phyloP scores from a whole-genome alignment of 2,888 invertebrate genomes.

The Nemurella pictetii region DNA sequence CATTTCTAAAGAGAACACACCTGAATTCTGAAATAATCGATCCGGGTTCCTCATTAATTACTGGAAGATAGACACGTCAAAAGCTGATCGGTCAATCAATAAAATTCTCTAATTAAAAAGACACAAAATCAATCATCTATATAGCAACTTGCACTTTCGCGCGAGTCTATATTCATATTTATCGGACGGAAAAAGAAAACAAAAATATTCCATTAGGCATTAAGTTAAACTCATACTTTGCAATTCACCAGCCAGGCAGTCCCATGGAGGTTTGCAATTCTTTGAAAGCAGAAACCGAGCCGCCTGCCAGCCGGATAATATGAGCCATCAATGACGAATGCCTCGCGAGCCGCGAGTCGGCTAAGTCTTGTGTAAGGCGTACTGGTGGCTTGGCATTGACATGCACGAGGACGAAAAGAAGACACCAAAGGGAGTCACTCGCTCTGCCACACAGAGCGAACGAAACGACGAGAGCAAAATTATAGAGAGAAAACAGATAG shows the following conservation, averaged over 20 bases:
- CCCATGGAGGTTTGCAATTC: background rate
- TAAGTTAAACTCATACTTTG: background rate
- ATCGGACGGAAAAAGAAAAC: too few species aligned
- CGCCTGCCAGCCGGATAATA: background rate
- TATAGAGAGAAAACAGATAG: constrained; percentile 27
- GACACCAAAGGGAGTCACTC: background rate
- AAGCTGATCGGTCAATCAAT: background rate
- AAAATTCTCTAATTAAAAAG: background rate
- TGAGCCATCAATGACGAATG: background rate
- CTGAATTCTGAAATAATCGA: constrained; percentile 24
- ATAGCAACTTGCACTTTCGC: background rate
- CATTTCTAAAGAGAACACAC: constrained; percentile 11
- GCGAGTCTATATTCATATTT: too few species aligned
- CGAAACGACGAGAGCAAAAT: constrained; percentile 12
- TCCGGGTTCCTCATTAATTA: constrained; percentile 4
- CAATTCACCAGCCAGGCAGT: background rate
- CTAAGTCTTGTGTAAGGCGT: too few species aligned
- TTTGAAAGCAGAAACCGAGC: background rate
- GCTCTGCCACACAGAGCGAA: background rate
- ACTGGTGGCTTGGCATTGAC: constrained; percentile 14
- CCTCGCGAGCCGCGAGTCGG: too few species aligned
- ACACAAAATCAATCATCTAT: background rate
- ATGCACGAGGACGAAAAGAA: constrained; percentile 21
- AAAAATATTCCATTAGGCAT: background rate
- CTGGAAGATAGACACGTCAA: background rate